These are phyloP conservation scores for Antheraea yamamai DNA, from an alignment of 2,888 invertebrate genomes.

Conservation along the genomic window DNA sequence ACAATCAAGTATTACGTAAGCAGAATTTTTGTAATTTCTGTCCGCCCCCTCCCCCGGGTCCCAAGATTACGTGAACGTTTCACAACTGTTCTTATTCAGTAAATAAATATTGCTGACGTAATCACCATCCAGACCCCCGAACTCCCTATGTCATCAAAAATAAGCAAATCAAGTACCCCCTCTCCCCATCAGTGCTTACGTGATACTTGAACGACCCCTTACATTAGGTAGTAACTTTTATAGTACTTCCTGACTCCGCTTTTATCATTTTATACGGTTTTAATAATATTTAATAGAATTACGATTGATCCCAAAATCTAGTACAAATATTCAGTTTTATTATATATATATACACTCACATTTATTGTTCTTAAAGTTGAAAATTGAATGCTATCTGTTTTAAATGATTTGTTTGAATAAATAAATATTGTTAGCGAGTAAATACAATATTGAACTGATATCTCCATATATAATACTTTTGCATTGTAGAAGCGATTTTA, in stretches of 20 bases:
- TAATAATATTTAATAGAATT: constrained; percentile 43
- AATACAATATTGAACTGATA: not conserved
- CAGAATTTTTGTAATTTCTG: no score
- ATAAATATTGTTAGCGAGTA: not conserved
- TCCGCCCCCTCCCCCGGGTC: no score
- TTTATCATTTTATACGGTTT: constrained; percentile 41
- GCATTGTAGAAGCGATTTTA: constrained; percentile 32
- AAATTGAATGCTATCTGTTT: constrained; percentile 1
- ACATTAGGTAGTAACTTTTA: constrained; percentile 46
- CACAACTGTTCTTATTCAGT: no score
- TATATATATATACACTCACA: constrained; percentile 22
- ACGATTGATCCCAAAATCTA: constrained; percentile 71
- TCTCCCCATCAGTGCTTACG: no score
- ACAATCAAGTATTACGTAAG: no score
- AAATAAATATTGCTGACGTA: no score
- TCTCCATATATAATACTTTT: constrained; percentile 27
- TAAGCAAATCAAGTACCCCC: no score
- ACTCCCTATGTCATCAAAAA: no score
- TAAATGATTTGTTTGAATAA: no score
- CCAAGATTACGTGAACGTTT: no score
- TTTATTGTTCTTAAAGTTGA: not conserved
- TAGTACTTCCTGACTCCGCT: constrained; percentile 49
- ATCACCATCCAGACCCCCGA: no score
- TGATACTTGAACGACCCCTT: constrained; percentile 5
- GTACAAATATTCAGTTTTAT: constrained; percentile 43